phyloP scores from a whole-genome alignment of 1,140 invertebrate genomes.

The Zophobas atratus region DNA sequence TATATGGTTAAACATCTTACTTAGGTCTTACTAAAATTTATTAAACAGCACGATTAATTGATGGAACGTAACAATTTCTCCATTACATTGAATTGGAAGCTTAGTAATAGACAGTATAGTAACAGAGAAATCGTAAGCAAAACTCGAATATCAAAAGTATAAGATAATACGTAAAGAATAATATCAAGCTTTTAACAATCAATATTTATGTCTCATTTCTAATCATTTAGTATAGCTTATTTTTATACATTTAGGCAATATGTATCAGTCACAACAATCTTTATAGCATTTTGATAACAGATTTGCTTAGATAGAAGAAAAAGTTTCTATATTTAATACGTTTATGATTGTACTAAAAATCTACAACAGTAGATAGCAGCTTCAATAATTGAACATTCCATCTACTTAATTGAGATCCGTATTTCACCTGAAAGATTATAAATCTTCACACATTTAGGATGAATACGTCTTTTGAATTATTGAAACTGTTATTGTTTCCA shows the following conservation, averaged over 20 bases:
- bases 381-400: conserved; percentile 28
- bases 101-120: conserved; percentile 23
- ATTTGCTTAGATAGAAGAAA: conserved; percentile 40
- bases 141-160: conserved; percentile 38
- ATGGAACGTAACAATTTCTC: conserved; percentile 24
- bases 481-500: conserved; percentile 38
- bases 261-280: conserved; percentile 55
- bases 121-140: conserved; percentile 37
- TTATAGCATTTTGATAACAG: conserved; percentile 48
- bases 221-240: conserved; percentile 32
- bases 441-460: no score
- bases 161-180: conserved; percentile 22
- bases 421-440: no score
- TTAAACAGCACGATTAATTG: neutral
- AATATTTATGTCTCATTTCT: conserved; percentile 42
- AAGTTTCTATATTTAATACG: conserved; percentile 28
- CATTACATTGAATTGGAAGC: conserved; percentile 26
- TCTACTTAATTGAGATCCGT: no score
- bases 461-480: conserved; percentile 14
- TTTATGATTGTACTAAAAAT: conserved; percentile 48
- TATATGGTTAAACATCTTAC: conserved; percentile 15
- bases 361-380: conserved; percentile 40
- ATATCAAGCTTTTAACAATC: conserved; percentile 39
- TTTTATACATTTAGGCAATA: conserved; percentile 52
- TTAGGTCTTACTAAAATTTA: neutral